Conservation (phyloP, 2,113 vertebrate genomes). For the Collichthys lucidus region DNA sequence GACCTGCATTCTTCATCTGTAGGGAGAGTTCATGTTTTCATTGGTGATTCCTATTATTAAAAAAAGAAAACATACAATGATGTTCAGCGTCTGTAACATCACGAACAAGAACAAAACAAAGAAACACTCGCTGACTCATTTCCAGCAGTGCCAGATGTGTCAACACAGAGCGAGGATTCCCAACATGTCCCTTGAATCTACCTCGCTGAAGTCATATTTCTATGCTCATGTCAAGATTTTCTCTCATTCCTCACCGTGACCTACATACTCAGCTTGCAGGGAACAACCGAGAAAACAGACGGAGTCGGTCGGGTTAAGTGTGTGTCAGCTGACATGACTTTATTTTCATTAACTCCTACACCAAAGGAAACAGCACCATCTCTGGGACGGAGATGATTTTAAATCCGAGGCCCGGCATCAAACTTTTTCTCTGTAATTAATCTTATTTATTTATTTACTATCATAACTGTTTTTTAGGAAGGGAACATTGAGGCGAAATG, state of each 20-base stretch:
- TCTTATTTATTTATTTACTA: not conserved
- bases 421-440: not conserved
- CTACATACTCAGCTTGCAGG: conserved; percentile 23
- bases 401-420: not conserved
- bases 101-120: not conserved
- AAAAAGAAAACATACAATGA: not conserved
- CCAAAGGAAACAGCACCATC: conserved; percentile 28
- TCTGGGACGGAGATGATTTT: not conserved
- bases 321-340: conserved; percentile 23
- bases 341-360: not conserved
- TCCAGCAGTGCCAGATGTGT: not conserved
- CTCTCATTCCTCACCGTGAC: conserved; percentile 26
- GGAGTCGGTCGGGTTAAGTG: conserved; percentile 2
- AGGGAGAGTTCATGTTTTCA: conserved; percentile 5
- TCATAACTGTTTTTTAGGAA: not conserved
- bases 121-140: not conserved
- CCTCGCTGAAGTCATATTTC: conserved; percentile 30
- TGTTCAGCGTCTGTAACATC: too few species aligned
- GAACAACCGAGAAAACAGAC: conserved; percentile 1
- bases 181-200: not conserved
- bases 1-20: conserved; percentile 32
- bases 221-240: conserved; percentile 5
- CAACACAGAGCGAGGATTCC: not conserved
- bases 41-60: not conserved
- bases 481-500: not conserved